A percentile compares a stretch with the other conserved stretches of the same genome.
phyloP scores from a whole-genome alignment of 2,113 vertebrate genomes.

The Labeo rohita region DNA sequence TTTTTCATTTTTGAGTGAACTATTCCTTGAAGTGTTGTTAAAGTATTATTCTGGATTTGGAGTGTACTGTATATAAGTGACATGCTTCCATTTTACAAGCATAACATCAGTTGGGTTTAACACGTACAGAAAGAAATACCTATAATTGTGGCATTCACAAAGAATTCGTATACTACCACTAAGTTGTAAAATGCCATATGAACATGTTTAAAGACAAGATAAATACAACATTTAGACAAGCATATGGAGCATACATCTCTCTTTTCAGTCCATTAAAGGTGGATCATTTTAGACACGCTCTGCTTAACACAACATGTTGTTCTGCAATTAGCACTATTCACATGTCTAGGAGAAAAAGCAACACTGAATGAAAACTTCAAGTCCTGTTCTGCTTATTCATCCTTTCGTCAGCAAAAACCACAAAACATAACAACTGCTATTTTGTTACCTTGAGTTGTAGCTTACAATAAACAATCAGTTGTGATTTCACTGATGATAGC shows the following conservation, averaged over 20 bases:
- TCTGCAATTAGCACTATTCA: constrained; percentile 3
- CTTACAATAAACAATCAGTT: neutral
- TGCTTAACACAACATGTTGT: neutral
- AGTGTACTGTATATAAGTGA: neutral
- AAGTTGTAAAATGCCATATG: neutral
- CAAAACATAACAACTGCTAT: neutral
- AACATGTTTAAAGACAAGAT: neutral
- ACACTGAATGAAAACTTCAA: neutral
- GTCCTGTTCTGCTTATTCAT: neutral
- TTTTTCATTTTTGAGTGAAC: too few relatives aligned
- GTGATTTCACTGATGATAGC: neutral
- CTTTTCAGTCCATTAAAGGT: constrained; percentile 4
- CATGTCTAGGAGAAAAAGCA: neutral
- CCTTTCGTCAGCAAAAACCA: neutral
- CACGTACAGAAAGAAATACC: neutral
- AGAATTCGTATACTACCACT: neutral
- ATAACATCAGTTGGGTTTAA: neutral
- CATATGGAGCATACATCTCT: neutral
- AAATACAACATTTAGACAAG: neutral
- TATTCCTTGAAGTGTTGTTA: neutral
- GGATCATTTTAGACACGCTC: constrained; percentile 3
- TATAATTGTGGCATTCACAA: neutral
- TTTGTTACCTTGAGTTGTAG: neutral
- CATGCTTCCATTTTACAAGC: neutral
- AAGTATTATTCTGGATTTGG: neutral